Base-by-base conservation (phyloP, 2,113 vertebrate species). In the Corythornis vintsioides region DNA sequence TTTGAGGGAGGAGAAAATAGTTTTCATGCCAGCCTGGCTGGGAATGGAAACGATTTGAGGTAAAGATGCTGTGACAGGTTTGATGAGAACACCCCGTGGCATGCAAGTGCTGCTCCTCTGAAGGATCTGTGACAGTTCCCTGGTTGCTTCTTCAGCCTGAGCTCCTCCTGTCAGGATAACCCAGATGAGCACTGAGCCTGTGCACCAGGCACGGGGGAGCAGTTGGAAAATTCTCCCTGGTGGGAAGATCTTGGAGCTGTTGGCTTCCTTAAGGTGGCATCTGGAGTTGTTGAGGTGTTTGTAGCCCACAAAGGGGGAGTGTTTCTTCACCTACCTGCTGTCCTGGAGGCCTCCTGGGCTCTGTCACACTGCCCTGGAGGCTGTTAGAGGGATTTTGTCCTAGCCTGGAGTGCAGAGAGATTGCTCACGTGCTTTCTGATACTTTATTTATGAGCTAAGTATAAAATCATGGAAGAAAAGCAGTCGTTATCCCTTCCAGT, bases 281-380 rank as follows among this genome's bases (percentile, higher is more conserved):
- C 74, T 65, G 2, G 10, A 20, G 5, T 33, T 26, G 10, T 26
- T 29, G 83, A 57, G 50, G 3, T 33, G 5, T 1, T 11, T 1
- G 2, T 19, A 7, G 10, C 10, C 1, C 1, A 0, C 9, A n/a
- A 31, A 42, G 33, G 25, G 57, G 17, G 22, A 52, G 26, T 1
- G 2, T 26, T 69, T 43, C 53, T 53, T 10, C 3, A 26, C 4
- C 64, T 33, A 3, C 25, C 19, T 18, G 6, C 20, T 48, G 6
- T 3, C 66, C 29, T 31, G n/a, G 18, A 13, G 11, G 29, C 26
- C 33, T 59, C 3, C 7, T 5, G 25, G 38, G 2, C 13, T 63
- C 70, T 57, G 4, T 33, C 31, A 26, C 0, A 1, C 57, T 64
- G 43, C 29, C 6, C 2, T 6, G 19, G 48, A 45, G 25, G 29